Evolutionary conservation across 1,140 invertebrate species (phyloP).

Genomic region (Ectropis grisescens): DNA sequence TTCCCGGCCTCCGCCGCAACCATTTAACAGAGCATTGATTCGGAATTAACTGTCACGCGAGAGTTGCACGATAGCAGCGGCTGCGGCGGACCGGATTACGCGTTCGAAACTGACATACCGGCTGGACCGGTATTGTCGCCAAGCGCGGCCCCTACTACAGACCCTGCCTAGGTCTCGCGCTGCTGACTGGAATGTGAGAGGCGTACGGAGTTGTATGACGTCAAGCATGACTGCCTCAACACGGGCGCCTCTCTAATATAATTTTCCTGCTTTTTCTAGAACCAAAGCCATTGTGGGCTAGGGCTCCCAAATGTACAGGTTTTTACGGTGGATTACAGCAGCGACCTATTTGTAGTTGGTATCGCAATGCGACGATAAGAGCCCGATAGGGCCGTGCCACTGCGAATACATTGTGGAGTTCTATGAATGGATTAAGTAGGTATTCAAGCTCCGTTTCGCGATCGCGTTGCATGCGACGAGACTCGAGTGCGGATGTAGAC

Average conservation of each 20-base stretch:
- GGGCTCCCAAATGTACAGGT: slow-evolving; percentile 65
- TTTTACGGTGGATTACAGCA: slow-evolving; percentile 12
- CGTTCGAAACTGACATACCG: slow-evolving; percentile 8
- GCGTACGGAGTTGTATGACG: slow-evolving; percentile 64
- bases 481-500: slow-evolving; percentile 30
- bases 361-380: slow-evolving; percentile 26
- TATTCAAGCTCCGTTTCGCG: slow-evolving; percentile 21
- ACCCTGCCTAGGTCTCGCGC: slow-evolving; percentile 2
- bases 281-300: slow-evolving; percentile 43
- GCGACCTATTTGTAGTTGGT: slow-evolving; percentile 28
- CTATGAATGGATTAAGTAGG: slow-evolving; percentile 40
- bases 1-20: slow-evolving; percentile 28
- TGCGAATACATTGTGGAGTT: slow-evolving; percentile 24
- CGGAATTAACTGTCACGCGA: slow-evolving; percentile 32
- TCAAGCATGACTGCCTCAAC: slow-evolving; percentile 62
- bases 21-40: slow-evolving; percentile 25
- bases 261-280: slow-evolving; percentile 66
- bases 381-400: neutral
- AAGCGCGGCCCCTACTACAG: slow-evolving; percentile 5
- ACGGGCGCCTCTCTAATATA: slow-evolving; percentile 57
- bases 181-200: slow-evolving; percentile 34
- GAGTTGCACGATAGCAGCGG: slow-evolving; percentile 16
- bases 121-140: slow-evolving; percentile 5
- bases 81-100: slow-evolving; percentile 7
- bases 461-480: slow-evolving; percentile 30